Conservation (phyloP, 2,113 vertebrate genomes). For the Psephotus haematonotus region DNA sequence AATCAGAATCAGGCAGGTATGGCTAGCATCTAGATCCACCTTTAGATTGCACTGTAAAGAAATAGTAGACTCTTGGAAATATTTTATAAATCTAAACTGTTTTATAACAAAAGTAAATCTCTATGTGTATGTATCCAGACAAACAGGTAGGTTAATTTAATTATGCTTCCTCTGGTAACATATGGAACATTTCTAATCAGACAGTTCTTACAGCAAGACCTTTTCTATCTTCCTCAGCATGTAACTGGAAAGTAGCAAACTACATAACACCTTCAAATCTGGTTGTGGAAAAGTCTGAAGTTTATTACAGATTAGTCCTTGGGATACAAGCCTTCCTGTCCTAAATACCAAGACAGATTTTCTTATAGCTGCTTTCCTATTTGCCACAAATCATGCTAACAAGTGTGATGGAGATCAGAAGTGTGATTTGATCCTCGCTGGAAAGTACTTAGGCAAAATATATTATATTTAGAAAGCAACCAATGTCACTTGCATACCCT, state of each 20-base stretch:
- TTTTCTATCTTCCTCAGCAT: not conserved
- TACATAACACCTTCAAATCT: not conserved
- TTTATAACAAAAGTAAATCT: not conserved
- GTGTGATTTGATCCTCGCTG: not conserved
- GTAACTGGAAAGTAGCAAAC: not conserved
- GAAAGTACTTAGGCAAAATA: not conserved
- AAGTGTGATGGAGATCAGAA: not conserved
- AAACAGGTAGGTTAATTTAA: not conserved
- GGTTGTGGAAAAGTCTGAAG: not conserved
- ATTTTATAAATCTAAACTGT: not conserved
- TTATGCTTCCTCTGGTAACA: not conserved
- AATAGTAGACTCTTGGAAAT: not conserved
- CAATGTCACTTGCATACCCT: not conserved
- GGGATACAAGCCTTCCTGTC: not conserved
- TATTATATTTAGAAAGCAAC: not conserved
- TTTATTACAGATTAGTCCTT: not conserved
- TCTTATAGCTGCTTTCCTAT: not conserved
- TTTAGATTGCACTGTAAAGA: not conserved
- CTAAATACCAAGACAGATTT: not conserved
- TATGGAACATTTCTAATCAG: not conserved
- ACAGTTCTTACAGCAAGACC: not conserved
- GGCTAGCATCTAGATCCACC: not conserved
- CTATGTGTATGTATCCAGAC: not conserved
- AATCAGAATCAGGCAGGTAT: not conserved
- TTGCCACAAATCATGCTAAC: not conserved